These are phyloP conservation scores for Aphidius ervi DNA, from an alignment of 1,140 invertebrate species.

Conservation along the genomic window DNA sequence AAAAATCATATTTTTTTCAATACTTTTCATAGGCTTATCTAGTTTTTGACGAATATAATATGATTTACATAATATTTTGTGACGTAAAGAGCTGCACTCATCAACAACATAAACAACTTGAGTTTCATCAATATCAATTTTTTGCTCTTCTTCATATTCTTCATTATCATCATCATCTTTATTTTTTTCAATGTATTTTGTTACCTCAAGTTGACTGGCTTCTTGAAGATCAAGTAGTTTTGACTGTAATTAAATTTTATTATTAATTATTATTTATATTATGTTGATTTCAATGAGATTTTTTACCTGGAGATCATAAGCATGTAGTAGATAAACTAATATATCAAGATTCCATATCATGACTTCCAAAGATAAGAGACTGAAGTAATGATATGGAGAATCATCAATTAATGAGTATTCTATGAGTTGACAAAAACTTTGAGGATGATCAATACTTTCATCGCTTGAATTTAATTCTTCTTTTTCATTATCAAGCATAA, in stretches of 20 bases:
- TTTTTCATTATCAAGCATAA: slow-evolving; percentile 29
- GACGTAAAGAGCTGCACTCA: slow-evolving; percentile 39
- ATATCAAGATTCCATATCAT: slow-evolving; percentile 48
- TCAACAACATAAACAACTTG: slow-evolving; percentile 36
- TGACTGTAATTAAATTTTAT: slow-evolving; percentile 28
- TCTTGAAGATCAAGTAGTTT: slow-evolving; percentile 42
- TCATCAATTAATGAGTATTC: slow-evolving; percentile 35
- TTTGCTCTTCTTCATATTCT: slow-evolving; percentile 24
- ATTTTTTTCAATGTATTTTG: slow-evolving; percentile 7
- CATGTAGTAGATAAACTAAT: slow-evolving; percentile 37
- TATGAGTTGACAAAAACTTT: slow-evolving; percentile 40
- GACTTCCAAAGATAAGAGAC: slow-evolving; percentile 39
- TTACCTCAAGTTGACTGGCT: slow-evolving; percentile 26
- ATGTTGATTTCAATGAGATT: neutral
- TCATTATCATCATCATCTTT: slow-evolving; percentile 19
- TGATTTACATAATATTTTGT: slow-evolving; percentile 41
- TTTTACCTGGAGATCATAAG: slow-evolving; percentile 44
- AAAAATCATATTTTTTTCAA: slow-evolving; percentile 38
- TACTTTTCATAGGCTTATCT: slow-evolving; percentile 17
- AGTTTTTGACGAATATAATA: slow-evolving; percentile 37
- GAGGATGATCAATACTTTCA: slow-evolving; percentile 36
- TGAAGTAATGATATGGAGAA: slow-evolving; percentile 43
- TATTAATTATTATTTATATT: slow-evolving; percentile 8
- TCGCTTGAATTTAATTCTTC: slow-evolving; percentile 25
- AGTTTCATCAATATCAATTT: slow-evolving; percentile 21